phyloP scores from a whole-genome alignment of 2,797 vertebrate species.

The Halcyon badia region DNA sequence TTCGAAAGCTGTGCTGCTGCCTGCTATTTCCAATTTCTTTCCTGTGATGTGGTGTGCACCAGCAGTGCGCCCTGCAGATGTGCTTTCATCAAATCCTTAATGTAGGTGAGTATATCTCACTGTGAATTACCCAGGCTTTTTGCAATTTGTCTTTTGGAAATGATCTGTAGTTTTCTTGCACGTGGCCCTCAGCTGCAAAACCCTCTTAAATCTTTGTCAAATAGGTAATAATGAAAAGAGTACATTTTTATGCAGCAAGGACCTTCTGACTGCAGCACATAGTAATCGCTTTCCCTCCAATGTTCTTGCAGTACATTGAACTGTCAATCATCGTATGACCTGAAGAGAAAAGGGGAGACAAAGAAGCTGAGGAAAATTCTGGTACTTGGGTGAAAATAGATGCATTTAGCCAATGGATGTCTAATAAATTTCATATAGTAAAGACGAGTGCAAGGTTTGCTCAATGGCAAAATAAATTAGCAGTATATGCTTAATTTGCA shows the following conservation, averaged over 20 bases:
- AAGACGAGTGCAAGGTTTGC: neutral
- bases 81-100: neutral
- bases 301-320: conserved; percentile 4
- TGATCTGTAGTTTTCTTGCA: neutral
- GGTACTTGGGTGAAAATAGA: neutral
- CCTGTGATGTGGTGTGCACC: neutral
- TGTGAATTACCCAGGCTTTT: neutral
- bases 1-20: neutral
- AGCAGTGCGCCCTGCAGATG: neutral
- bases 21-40: neutral
- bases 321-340: conserved; percentile 43
- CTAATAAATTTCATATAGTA: neutral
- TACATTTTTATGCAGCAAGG: neutral
- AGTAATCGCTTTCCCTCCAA: neutral
- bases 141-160: conserved; percentile 26
- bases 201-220: conserved; percentile 56
- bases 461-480: neutral
- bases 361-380: conserved; percentile 18
- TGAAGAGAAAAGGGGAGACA: conserved; percentile 4
- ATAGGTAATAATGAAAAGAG: conserved; percentile 21
- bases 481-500: neutral
- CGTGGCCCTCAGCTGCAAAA: neutral
- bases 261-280: neutral
- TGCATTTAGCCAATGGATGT: neutral
- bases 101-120: neutral